Base-by-base conservation (phyloP, 2,888 invertebrate genomes). In the Drosophila fungiperda region DNA sequence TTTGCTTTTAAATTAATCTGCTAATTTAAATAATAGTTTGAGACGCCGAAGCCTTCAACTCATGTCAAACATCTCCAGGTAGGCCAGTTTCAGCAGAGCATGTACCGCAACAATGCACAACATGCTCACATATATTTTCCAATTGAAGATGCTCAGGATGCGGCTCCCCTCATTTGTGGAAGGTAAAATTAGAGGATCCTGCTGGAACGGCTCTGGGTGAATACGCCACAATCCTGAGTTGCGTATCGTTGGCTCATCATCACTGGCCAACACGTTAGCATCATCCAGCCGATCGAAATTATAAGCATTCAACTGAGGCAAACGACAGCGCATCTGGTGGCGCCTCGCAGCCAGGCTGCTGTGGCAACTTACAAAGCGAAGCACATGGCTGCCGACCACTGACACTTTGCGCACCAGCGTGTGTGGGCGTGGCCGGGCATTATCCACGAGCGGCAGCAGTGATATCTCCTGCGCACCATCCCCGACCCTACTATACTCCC, bases 111-210 rank as follows among this genome's bases (percentile, higher is more conserved):
- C n/a, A 23, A 80, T 63, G 23, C 76, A 75, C 20, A 80, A 17
- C 70, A 75, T 64, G 36, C 80, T 54, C 11, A 80, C 17, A 35
- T 70, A 78, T 8, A 80, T 26, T 26, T 57, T 75, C 80, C 80
- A 80, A 9, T 80, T 70, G 20, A 70, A 52, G n/a, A 42, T 32
- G 7, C 75, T 52, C 7, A 66, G 3, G 0, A 53, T 12, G 1
- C 54, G 60, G 33, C 29, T 45, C 0, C 53, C 35, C 4, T 35
- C 40, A 3, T n/a, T 8, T n/a, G 9, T 45, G 1, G 58, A 23
- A 1, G 54, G 9, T 11, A 57, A 11, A 58, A 59, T 23, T 8
- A 20, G 20, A 3, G 29, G 38, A 9, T 55, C 40, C 35, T 60
- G 17, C 9, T 20, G 45, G 0, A 45, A 32, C 0, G 48, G 5